Base-by-base conservation (phyloP, 2,113 vertebrate species). In the Alexandromys fortis region DNA sequence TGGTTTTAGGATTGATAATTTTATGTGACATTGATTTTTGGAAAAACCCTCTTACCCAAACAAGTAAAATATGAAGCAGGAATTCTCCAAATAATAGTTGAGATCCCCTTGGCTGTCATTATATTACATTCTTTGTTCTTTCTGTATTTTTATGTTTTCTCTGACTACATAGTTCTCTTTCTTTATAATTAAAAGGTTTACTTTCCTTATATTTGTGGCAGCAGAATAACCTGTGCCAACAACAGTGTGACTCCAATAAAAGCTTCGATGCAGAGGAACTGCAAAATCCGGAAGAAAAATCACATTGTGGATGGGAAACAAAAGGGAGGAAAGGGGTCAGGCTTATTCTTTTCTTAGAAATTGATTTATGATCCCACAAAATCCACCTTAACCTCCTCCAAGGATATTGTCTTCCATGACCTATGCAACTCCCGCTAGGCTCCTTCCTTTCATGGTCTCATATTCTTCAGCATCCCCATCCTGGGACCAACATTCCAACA, bases 1-100 rank as follows among this genome's bases (percentile, higher is more conserved):
- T 77, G n/a, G 93, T 67, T n/a, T 42, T 89, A n/a, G 77, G 72
- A 92, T 47, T 70, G 58, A 91, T 76, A 78, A 85, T 52, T 81
- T 33, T 6, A 89, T 70, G 26, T 76, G 42, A 72, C 33, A 9
- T 30, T 78, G 67, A 89, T 81, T 91, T 85, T 68, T 55, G 17
- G 30, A 91, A 35, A 82, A 86, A 82, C 3, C 3, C 19, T 5
- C 28, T 76, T 35, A 70, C 58, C 22, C 58, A 61, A 92, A n/a
- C 7, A 79, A 79, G 19, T 70, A 16, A 87, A 42, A 35, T 76
- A 67, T 0, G 14, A 94, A 78, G 79, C 55, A 38, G 77, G 72
- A 79, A 61, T 73, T 94, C n/a, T 65, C 77, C 72, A 67, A 89
- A 70, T 4, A 55, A 47, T 10, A 63, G 16, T 13, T 76, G 58